phyloP scores from a whole-genome alignment of 2,113 vertebrate species.

The Rhipidura dahli region DNA sequence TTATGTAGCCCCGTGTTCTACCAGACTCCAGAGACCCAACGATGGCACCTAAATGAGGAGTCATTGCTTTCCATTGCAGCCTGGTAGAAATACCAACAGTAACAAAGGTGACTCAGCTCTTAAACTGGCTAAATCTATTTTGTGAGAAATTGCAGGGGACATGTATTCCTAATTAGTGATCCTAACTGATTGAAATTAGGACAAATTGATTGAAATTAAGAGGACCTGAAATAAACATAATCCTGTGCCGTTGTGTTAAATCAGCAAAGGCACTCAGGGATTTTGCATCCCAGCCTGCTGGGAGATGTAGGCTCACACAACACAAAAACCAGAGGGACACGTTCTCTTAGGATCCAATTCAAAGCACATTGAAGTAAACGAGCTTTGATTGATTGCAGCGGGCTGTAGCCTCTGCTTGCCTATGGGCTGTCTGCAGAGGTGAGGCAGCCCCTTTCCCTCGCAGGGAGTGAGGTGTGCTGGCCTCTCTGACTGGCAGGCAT shows the following conservation, averaged over 20 bases:
- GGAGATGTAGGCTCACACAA: background rate
- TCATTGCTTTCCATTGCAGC: background rate
- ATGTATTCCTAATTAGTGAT: background rate
- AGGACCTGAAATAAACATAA: background rate
- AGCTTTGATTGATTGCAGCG: background rate
- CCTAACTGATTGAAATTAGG: background rate
- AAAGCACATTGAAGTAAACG: background rate
- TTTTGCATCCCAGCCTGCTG: background rate
- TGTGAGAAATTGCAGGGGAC: background rate
- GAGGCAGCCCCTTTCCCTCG: background rate
- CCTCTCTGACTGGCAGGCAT: accelerated
- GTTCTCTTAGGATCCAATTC: background rate
- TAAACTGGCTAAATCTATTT: background rate
- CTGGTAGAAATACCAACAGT: background rate
- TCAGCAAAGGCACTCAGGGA: accelerated
- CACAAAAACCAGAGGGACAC: background rate
- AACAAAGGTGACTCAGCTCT: background rate
- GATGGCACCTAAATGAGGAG: background rate
- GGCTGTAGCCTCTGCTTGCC: background rate
- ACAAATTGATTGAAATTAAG: background rate
- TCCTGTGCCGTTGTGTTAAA: background rate
- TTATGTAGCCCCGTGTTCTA: background rate
- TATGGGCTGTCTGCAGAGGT: background rate
- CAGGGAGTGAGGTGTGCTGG: background rate
- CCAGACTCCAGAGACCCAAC: background rate